Conservation (phyloP, 2,888 invertebrate genomes). For the Agonopterix arenella region DNA sequence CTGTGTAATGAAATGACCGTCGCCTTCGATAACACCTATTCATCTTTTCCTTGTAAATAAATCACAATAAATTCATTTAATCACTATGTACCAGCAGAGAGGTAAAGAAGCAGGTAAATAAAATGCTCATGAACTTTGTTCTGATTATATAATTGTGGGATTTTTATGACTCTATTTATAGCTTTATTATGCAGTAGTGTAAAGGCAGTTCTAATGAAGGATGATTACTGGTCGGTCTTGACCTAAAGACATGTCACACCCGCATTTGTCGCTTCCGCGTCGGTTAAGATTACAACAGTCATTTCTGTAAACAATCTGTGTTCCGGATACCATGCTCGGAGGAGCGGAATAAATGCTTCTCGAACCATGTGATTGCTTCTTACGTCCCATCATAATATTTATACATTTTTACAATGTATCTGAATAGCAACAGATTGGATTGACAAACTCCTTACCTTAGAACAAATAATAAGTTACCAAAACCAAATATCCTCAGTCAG, state of each 20-base stretch:
- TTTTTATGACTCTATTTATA: conserved; percentile 7
- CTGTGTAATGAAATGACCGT: too few species aligned
- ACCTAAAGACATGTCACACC: conserved; percentile 43
- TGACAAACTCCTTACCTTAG: too few species aligned
- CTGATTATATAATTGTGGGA: conserved; percentile 6
- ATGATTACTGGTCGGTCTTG: conserved; percentile 52
- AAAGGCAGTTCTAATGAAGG: conserved; percentile 37
- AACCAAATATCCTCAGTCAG: too few species aligned
- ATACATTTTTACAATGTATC: too few species aligned
- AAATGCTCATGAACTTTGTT: conserved; percentile 8
- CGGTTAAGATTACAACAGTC: neutral
- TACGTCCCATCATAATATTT: too few species aligned
- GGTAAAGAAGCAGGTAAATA: neutral
- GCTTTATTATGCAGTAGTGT: conserved; percentile 21
- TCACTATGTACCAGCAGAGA: neutral
- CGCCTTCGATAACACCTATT: too few species aligned
- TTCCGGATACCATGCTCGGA: conserved; percentile 14
- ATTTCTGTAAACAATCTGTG: conserved; percentile 5
- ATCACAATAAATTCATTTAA: too few species aligned
- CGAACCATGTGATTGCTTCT: conserved; percentile 6
- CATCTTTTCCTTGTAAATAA: too few species aligned
- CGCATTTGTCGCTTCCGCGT: conserved; percentile 26
- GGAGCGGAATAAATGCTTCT: conserved; percentile 19
- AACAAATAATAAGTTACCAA: too few species aligned
- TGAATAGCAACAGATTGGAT: too few species aligned